These are phyloP conservation scores for Eulithis testata DNA, from an alignment of 2,888 invertebrate species.

Conservation along the genomic window DNA sequence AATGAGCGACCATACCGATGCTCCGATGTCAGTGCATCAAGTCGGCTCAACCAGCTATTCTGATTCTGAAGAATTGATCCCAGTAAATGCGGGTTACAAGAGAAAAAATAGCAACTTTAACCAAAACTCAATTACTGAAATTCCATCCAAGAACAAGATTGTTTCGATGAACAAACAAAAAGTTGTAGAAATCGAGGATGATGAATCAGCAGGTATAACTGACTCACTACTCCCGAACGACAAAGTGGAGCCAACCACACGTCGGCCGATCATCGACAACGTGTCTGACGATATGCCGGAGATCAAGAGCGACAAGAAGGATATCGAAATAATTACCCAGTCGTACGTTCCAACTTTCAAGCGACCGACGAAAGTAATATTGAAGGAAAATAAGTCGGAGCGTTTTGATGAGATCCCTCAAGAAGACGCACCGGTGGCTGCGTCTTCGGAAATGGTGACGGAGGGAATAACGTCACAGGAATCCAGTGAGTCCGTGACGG, in stretches of 20 bases:
- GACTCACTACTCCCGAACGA: slow-evolving; percentile 72
- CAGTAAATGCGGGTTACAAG: slow-evolving; percentile 75
- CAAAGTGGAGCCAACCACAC: slow-evolving; percentile 72
- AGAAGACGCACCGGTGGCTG: slow-evolving; percentile 37
- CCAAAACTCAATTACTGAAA: slow-evolving; percentile 75
- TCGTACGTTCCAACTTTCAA: slow-evolving; percentile 73
- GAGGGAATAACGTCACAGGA: slow-evolving; percentile 33
- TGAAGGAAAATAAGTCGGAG: slow-evolving; percentile 57
- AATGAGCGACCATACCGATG: slow-evolving; percentile 70
- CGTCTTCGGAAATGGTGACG: slow-evolving; percentile 48
- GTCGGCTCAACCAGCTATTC: slow-evolving; percentile 58
- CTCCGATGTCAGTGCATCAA: slow-evolving; percentile 44
- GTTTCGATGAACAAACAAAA: slow-evolving; percentile 59
- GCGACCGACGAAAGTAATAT: slow-evolving; percentile 72
- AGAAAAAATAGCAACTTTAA: slow-evolving; percentile 78
- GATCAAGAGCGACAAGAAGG: slow-evolving; percentile 63
- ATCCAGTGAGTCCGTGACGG: slow-evolving; percentile 31
- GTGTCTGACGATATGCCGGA: slow-evolving; percentile 63
- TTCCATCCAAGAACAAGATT: slow-evolving; percentile 67
- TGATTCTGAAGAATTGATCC: slow-evolving; percentile 76
- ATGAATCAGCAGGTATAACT: slow-evolving; percentile 66
- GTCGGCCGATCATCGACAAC: slow-evolving; percentile 73
- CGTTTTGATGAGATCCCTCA: slow-evolving; percentile 27
- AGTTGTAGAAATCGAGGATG: slow-evolving; percentile 71
- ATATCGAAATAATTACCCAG: slow-evolving; percentile 75